Base-by-base conservation (phyloP, 2,888 invertebrate species). In the Stenodera caucasica region DNA sequence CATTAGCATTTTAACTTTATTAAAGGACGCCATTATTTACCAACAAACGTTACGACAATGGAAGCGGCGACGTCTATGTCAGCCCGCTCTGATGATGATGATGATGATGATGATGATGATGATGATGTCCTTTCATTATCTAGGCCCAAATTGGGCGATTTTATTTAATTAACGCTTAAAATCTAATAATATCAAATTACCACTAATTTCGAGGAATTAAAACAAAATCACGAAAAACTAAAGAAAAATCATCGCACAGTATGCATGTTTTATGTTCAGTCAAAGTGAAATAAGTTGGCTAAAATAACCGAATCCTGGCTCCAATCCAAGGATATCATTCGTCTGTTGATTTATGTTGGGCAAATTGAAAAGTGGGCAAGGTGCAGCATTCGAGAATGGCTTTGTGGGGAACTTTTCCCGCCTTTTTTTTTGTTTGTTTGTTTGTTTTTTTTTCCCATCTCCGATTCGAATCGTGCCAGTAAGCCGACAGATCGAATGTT, bases 261-360 rank as follows among this genome's bases (percentile, higher is more conserved):
- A 45, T 45, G 11, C 21, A 18, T 21, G 21, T n/a, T 45, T 45
- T 4, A 45, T 45, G 6, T 45, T 45, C 2, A 40, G 11, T 11
- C 5, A 23, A 45, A 45, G 12, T 9, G 12, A 23, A 18, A 45
- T 23, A 21, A 45, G 12, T 45, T 23, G 21, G 21, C 45, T 9
- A 45, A 45, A 45, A 45, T 45, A 45, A 45, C 45, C 23, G n/a
- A 33, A 45, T 45, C 11, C 45, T 45, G 45, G 45, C 45, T 23
- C 1, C 1, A 2, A 45, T 45, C 45, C 45, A 45, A 45, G 12
- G 21, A 45, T 45, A 45, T 45, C 5, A 5, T 26, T 45, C 45
- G 21, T 23, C n/a, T 12, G 45, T 45, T 45, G 45, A 45, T 45
- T 45, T 45, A 45, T 45, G 23, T 23, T 45, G 21, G 45, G 23